Evolutionary conservation across 2,797 vertebrate genomes (phyloP).

Genomic region (Nyctalus aviator): DNA sequence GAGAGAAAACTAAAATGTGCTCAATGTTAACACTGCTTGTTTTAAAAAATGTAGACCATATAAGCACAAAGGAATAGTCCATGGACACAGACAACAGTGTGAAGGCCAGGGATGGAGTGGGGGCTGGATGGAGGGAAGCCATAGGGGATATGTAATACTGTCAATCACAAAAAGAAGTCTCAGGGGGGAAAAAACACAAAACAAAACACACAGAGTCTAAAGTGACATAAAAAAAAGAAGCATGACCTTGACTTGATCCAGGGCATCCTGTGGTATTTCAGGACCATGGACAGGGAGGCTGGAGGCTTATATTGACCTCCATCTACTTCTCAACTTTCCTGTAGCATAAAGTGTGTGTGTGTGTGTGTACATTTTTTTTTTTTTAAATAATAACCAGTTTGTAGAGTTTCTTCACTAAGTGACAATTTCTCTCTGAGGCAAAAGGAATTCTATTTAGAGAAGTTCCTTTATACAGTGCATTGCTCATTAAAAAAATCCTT

Average conservation of each 20-base stretch:
- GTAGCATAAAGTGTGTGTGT: neutral
- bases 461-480: neutral
- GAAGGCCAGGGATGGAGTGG: neutral
- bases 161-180: neutral
- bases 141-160: neutral
- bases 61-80: neutral
- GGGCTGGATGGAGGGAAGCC: neutral
- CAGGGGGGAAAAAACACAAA: too few relatives aligned
- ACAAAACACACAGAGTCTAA: neutral
- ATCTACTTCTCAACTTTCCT: neutral
- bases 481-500: neutral
- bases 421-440: neutral
- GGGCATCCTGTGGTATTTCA: neutral
- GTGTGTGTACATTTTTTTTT: neutral
- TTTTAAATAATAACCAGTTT: neutral
- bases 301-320: neutral
- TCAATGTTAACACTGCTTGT: neutral
- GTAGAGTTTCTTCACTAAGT: neutral
- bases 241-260: neutral
- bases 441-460: neutral
- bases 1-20: neutral
- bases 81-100: neutral
- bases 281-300: neutral
- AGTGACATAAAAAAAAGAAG: neutral
- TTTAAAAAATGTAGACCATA: neutral